Conservation (phyloP, 2,888 invertebrate species). For the Vesta saturnalis region DNA sequence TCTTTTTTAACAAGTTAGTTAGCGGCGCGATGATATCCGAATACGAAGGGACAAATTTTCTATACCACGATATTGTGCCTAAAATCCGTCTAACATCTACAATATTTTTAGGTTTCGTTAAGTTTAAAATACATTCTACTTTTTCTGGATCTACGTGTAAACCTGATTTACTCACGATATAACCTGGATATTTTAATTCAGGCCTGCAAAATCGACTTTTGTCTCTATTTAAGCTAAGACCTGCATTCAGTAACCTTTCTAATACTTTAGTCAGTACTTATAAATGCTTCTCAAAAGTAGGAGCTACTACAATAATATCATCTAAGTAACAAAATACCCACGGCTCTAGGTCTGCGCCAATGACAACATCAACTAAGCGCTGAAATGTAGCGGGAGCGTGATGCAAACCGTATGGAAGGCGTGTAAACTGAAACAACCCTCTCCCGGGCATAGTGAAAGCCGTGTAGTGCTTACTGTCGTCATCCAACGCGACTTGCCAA, state of each 20-base stretch:
- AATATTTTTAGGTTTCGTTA: constrained; percentile 34
- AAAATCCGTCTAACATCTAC: constrained; percentile 25
- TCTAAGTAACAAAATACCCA: constrained; percentile 30
- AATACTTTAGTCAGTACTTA: constrained; percentile 32
- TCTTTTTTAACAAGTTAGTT: constrained; percentile 32
- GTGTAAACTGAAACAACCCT: constrained; percentile 38
- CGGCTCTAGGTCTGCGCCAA: constrained; percentile 45
- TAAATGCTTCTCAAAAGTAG: constrained; percentile 24
- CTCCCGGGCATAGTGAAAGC: constrained; percentile 40
- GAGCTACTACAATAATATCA: constrained; percentile 28
- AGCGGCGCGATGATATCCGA: constrained; percentile 17
- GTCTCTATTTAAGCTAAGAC: constrained; percentile 39
- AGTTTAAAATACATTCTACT: constrained; percentile 16
- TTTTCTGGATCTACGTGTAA: constrained; percentile 42
- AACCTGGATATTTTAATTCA: constrained; percentile 41
- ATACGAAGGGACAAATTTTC: neutral
- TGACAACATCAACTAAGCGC: constrained; percentile 44
- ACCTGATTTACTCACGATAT: constrained; percentile 46
- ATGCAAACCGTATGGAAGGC: constrained; percentile 49
- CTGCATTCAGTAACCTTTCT: constrained; percentile 32
- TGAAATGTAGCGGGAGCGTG: constrained; percentile 47
- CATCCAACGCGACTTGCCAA: constrained; percentile 1
- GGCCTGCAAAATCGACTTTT: constrained; percentile 45
- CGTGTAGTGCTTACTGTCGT: neutral
- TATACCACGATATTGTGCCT: constrained; percentile 34